Conservation (phyloP, 2,888 invertebrate genomes). For the Pollenia amentaria region DNA sequence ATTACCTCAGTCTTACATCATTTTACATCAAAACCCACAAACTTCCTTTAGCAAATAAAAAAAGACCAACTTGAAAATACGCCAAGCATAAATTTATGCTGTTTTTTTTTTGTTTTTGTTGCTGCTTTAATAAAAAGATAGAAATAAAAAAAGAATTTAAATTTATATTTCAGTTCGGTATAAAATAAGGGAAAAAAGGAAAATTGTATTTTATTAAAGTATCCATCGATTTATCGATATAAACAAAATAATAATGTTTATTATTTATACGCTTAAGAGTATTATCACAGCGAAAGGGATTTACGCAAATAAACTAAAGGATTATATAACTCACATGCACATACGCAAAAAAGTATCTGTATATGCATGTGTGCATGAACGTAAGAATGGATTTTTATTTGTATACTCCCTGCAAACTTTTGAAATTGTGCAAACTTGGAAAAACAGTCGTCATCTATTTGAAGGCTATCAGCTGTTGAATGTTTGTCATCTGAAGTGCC, state of each 20-base stretch:
- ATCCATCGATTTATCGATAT: conserved; percentile 63
- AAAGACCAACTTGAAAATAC: conserved; percentile 11
- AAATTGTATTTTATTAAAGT: conserved; percentile 50
- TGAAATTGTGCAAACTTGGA: not conserved
- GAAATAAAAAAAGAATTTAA: not conserved
- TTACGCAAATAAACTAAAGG: conserved; percentile 70
- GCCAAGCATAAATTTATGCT: conserved; percentile 47
- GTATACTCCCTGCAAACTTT: not conserved
- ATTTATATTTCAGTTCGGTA: conserved; percentile 17
- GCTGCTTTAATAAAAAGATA: not conserved
- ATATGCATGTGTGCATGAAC: too few relatives aligned
- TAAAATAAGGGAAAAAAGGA: conserved; percentile 1
- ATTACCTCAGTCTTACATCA: not conserved
- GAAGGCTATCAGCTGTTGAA: too few relatives aligned
- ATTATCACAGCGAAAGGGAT: conserved; percentile 65
- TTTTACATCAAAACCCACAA: conserved; percentile 9
- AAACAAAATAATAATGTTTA: conserved; percentile 64
- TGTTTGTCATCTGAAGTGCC: too few relatives aligned
- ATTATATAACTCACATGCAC: conserved; percentile 49
- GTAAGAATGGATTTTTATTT: not conserved
- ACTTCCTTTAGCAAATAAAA: conserved; percentile 25
- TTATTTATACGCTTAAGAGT: conserved; percentile 65
- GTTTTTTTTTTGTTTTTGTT: not conserved
- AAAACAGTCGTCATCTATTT: not conserved
- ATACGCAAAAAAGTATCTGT: not conserved